Evolutionary conservation across 2,113 vertebrate species (phyloP).

Genomic region (Axis porcinus): DNA sequence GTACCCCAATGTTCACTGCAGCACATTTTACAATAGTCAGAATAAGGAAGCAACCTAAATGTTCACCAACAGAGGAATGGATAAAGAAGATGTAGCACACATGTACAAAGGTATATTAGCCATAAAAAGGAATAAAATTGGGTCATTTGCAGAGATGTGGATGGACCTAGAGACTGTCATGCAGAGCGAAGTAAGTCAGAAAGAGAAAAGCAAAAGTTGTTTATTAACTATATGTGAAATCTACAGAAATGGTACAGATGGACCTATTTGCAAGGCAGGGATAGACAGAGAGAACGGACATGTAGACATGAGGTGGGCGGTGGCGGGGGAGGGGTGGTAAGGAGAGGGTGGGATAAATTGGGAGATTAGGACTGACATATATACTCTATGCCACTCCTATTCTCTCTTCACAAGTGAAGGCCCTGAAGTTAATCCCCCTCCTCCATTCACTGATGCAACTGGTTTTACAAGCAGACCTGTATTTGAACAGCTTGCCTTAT

Average conservation of each 20-base stretch:
- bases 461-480: not conserved
- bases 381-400: not conserved
- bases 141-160: not conserved
- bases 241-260: not conserved
- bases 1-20: not conserved
- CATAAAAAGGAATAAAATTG: not conserved
- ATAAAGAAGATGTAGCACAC: not conserved
- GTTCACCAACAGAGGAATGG: not conserved
- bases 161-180: not conserved
- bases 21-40: not conserved
- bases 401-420: not conserved
- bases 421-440: no score
- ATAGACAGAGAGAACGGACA: not conserved
- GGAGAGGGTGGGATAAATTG: fast-evolving
- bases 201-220: not conserved
- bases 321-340: no score
- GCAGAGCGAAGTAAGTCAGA: not conserved
- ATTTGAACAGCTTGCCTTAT: not conserved
- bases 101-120: not conserved
- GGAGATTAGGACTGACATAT: not conserved
- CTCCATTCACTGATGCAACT: not conserved
- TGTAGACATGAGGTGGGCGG: no score
- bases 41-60: not conserved
- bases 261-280: not conserved
- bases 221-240: not conserved